These are phyloP conservation scores for Andrena chrysosceles DNA, from an alignment of 2,888 invertebrate genomes.

Conservation along the genomic window DNA sequence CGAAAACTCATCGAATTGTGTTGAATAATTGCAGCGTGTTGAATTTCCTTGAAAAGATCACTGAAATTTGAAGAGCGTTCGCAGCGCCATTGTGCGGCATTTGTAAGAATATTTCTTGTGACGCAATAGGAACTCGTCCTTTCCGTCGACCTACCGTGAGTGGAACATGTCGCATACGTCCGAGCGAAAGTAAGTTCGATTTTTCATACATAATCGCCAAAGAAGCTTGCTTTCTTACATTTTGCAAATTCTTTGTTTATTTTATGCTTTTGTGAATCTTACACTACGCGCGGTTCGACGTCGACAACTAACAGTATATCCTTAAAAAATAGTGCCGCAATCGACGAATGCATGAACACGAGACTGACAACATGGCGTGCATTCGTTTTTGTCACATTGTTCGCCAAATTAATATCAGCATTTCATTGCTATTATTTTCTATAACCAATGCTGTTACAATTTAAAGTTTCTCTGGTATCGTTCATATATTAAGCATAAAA, in stretches of 20 bases:
- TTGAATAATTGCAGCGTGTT: not conserved
- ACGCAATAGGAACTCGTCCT: slow-evolving; percentile 86
- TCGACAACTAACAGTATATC: slow-evolving; percentile 31
- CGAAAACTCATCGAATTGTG: not conserved
- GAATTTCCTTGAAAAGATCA: slow-evolving; percentile 6
- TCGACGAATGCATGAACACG: slow-evolving; percentile 76
- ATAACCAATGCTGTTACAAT: not conserved
- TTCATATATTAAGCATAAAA: not conserved
- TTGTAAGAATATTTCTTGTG: slow-evolving; percentile 77
- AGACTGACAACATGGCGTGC: slow-evolving; percentile 87
- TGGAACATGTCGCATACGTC: slow-evolving; percentile 93
- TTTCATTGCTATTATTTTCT: not conserved
- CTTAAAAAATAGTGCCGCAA: slow-evolving; percentile 65
- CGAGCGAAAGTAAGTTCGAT: slow-evolving; percentile 92
- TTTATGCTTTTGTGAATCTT: slow-evolving; percentile 11
- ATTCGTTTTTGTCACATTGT: slow-evolving; percentile 80
- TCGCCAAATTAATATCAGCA: slow-evolving; percentile 35
- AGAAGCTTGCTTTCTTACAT: slow-evolving; percentile 27
- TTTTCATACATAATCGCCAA: slow-evolving; percentile 77
- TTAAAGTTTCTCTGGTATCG: not conserved
- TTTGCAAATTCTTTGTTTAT: slow-evolving; percentile 17
- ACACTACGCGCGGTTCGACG: not conserved
- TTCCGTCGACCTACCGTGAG: slow-evolving; percentile 92
- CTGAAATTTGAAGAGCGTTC: slow-evolving; percentile 44
- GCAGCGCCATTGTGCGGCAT: slow-evolving; percentile 79